phyloP scores from a whole-genome alignment of 2,888 invertebrate genomes.

The Catocala sponsa region DNA sequence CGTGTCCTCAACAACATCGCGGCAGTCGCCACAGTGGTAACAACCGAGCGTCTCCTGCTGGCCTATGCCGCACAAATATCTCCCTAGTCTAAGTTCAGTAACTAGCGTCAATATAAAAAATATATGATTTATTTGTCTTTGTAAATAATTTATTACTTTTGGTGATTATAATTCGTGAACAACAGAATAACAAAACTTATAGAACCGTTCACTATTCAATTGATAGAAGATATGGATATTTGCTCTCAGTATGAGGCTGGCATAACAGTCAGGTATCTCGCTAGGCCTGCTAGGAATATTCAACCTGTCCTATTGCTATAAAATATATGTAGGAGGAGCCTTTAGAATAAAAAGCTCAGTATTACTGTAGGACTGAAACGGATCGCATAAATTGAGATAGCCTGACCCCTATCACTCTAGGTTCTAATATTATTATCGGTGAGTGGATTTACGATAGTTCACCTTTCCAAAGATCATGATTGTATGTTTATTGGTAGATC shows the following conservation, averaged over 20 bases:
- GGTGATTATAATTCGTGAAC: too few species aligned
- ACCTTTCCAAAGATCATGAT: slow-evolving; percentile 7
- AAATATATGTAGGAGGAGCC: background rate
- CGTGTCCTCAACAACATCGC: too few species aligned
- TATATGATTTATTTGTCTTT: too few species aligned
- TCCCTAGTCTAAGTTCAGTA: too few species aligned
- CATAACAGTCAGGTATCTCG: background rate
- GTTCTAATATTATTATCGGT: slow-evolving; percentile 15
- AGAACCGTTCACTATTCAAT: too few species aligned
- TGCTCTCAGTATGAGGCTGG: background rate
- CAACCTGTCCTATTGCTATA: background rate
- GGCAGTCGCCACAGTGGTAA: too few species aligned
- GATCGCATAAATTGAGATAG: slow-evolving; percentile 7
- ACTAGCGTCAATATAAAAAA: too few species aligned
- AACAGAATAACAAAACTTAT: too few species aligned
- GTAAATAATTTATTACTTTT: too few species aligned
- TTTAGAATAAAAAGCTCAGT: slow-evolving; percentile 1
- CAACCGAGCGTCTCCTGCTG: too few species aligned
- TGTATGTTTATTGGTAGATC: slow-evolving; percentile 7
- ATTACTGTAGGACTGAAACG: slow-evolving; percentile 3
- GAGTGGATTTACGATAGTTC: slow-evolving; percentile 9
- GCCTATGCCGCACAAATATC: too few species aligned
- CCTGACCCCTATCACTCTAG: slow-evolving; percentile 10
- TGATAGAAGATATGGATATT: too few species aligned
- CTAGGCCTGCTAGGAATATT: background rate